Evolutionary conservation across 2,113 vertebrate genomes (phyloP).

Genomic region (Cairina moschata): DNA sequence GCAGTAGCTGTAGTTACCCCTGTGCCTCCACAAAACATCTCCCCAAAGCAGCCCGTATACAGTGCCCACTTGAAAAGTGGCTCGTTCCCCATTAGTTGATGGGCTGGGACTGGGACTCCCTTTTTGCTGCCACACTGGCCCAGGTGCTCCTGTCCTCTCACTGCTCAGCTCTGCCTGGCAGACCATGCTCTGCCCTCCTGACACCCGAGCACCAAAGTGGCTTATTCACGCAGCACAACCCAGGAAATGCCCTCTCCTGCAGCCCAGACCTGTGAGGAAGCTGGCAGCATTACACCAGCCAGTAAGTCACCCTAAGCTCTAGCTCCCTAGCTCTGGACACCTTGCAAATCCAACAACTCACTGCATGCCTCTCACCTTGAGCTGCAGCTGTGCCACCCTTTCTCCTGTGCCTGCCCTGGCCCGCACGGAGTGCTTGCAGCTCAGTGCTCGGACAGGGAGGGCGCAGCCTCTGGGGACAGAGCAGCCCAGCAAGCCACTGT

Average conservation of each 20-base stretch:
- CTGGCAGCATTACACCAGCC: not conserved
- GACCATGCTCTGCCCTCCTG: not conserved
- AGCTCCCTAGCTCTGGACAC: not conserved
- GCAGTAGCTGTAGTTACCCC: not conserved
- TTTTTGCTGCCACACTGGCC: not conserved
- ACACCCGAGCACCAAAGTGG: not conserved
- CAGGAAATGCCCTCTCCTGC: not conserved
- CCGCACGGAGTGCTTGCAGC: not conserved
- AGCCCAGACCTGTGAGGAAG: not conserved
- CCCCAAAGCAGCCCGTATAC: not conserved
- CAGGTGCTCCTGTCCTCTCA: not conserved
- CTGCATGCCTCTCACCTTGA: accelerated
- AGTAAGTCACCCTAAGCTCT: not conserved
- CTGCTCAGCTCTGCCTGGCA: not conserved
- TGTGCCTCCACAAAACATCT: not conserved
- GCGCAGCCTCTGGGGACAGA: not conserved
- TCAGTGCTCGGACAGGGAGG: accelerated
- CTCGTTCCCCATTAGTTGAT: not conserved
- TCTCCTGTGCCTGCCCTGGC: not conserved
- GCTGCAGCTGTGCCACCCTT: not conserved
- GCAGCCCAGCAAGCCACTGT: not conserved
- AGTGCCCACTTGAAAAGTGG: not conserved
- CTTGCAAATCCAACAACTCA: not conserved
- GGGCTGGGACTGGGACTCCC: not conserved
- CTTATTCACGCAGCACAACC: not conserved